Evolutionary conservation across 1,140 invertebrate species (phyloP).

Genomic region (Lucilia cuprina): DNA sequence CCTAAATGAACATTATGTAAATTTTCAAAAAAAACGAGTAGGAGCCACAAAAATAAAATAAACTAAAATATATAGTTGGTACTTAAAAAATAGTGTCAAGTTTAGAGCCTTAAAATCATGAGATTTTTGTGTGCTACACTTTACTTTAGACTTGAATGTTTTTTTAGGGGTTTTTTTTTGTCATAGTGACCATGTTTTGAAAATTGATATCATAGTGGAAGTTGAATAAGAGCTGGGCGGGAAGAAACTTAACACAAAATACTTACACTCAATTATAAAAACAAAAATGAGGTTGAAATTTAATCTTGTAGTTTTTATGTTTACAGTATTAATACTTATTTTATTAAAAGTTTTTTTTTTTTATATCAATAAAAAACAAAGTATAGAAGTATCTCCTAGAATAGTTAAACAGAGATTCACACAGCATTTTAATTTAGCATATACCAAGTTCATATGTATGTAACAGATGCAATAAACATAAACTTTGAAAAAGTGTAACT

Average conservation of each 20-base stretch:
- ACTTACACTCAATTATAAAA: background rate
- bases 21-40: background rate
- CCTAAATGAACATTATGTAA: background rate
- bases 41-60: background rate
- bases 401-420: too few relatives aligned
- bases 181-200: background rate
- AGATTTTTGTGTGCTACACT: background rate
- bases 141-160: background rate
- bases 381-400: too few relatives aligned
- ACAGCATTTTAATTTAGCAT: too few relatives aligned
- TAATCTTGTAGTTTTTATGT: background rate
- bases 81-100: constrained; percentile 15
- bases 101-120: constrained; percentile 14
- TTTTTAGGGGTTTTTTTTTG: background rate
- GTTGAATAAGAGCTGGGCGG: background rate
- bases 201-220: background rate
- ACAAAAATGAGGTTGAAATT: background rate
- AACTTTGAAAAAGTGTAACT: too few relatives aligned
- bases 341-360: background rate
- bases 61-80: background rate
- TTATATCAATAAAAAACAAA: too few relatives aligned
- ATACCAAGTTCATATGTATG: too few relatives aligned
- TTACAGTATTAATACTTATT: background rate
- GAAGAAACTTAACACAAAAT: background rate
- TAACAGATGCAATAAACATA: too few relatives aligned